Evolutionary conservation across 2,113 vertebrate genomes (phyloP).

Genomic region (Zosterops hypoxanthus): DNA sequence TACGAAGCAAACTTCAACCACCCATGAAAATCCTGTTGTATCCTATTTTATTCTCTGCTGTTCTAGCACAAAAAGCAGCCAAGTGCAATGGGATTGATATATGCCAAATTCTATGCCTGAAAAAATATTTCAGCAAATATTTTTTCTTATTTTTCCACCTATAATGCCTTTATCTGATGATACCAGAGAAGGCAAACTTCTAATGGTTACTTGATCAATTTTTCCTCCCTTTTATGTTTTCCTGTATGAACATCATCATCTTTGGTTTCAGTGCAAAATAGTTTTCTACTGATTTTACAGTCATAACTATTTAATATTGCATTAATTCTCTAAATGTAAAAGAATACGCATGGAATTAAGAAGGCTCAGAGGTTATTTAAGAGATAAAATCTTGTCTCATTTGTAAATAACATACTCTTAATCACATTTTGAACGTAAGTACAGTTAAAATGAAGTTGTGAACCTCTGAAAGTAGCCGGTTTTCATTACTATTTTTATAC

Average conservation of each 20-base stretch:
- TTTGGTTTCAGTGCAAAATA: neutral
- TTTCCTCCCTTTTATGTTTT: neutral
- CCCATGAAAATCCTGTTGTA: rapidly evolving
- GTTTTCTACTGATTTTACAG: neutral
- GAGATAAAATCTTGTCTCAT: neutral
- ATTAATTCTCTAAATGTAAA: neutral
- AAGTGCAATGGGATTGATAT: neutral
- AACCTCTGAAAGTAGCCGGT: neutral
- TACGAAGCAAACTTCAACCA: neutral
- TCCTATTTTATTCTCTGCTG: neutral
- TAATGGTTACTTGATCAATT: neutral
- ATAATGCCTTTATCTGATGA: neutral
- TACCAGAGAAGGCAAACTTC: neutral
- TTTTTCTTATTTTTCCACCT: rapidly evolving
- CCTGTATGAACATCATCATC: rapidly evolving
- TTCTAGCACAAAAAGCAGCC: neutral
- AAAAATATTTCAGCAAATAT: neutral
- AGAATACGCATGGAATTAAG: neutral
- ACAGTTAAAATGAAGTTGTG: neutral
- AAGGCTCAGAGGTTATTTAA: neutral
- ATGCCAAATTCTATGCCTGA: neutral
- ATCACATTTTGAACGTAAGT: neutral
- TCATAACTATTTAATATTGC: neutral
- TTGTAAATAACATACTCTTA: neutral
- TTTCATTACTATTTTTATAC: neutral